Evolutionary conservation across 2,888 invertebrate species (phyloP).

Genomic region (Hemicrepidius hirtus): DNA sequence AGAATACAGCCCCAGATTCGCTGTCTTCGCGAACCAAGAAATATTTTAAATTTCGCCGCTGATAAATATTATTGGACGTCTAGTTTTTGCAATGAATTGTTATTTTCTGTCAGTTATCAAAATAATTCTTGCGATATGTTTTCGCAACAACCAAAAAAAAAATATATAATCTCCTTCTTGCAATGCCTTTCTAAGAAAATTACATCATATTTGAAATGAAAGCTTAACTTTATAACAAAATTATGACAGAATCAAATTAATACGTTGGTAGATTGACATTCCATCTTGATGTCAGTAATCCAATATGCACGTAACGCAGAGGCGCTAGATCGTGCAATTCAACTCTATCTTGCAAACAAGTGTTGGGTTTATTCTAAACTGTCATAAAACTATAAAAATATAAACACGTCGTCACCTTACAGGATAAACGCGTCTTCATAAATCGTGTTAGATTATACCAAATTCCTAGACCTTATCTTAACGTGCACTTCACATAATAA

Average conservation of each 20-base stretch:
- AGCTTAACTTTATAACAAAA: neutral
- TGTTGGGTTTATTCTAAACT: conserved; percentile 26
- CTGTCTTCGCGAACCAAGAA: too few species aligned
- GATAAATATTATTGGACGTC: too few species aligned
- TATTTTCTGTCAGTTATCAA: too few species aligned
- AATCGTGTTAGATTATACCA: conserved; percentile 28
- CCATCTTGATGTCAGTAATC: conserved; percentile 28
- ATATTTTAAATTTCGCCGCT: too few species aligned
- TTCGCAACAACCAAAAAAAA: too few species aligned
- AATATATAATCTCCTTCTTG: too few species aligned
- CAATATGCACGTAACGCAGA: conserved; percentile 15
- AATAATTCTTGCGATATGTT: too few species aligned
- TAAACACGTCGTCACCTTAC: conserved; percentile 30
- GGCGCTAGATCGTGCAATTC: conserved; percentile 4
- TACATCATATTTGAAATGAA: neutral
- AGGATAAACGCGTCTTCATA: conserved; percentile 33
- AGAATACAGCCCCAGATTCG: too few species aligned
- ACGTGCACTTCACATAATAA: conserved; percentile 12
- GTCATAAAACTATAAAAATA: neutral
- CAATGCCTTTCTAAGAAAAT: too few species aligned
- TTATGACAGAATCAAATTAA: conserved; percentile 1
- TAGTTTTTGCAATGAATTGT: too few species aligned
- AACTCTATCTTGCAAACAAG: conserved; percentile 5
- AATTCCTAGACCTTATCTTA: conserved; percentile 27
- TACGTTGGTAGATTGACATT: conserved; percentile 12